Evolutionary conservation across 2,797 vertebrate genomes (phyloP).

Genomic region (Clarias pachynema): DNA sequence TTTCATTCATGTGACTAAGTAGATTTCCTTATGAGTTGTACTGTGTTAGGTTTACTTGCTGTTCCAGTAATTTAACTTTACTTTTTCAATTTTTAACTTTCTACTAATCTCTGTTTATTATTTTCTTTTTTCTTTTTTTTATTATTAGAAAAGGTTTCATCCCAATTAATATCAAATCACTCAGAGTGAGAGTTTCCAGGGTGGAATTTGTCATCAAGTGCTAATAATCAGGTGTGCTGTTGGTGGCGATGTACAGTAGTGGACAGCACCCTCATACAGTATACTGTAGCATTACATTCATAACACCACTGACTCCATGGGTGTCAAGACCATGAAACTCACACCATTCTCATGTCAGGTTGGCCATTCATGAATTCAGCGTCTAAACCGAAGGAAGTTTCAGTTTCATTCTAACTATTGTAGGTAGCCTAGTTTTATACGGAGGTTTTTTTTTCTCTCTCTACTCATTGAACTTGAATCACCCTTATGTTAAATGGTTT

Average conservation of each 20-base stretch:
- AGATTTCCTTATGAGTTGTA: neutral
- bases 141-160: too few relatives aligned
- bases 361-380: neutral
- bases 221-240: neutral
- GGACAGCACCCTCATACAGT: neutral
- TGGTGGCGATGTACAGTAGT: neutral
- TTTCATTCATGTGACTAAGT: neutral
- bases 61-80: neutral
- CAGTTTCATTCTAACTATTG: neutral
- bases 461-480: neutral
- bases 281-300: neutral
- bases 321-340: neutral
- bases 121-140: neutral
- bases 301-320: neutral
- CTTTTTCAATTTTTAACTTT: neutral
- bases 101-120: neutral
- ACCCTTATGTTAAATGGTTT: neutral
- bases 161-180: neutral
- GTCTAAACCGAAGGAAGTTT: neutral
- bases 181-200: neutral
- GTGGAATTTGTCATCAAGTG: neutral
- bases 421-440: neutral
- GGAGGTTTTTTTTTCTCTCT: too few relatives aligned
- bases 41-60: neutral
- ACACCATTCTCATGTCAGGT: neutral